Evolutionary conservation across 2,888 invertebrate species (phyloP), one percentile per base, ranked within the genome.

Genomic region (Salpingus planirostris): DNA sequence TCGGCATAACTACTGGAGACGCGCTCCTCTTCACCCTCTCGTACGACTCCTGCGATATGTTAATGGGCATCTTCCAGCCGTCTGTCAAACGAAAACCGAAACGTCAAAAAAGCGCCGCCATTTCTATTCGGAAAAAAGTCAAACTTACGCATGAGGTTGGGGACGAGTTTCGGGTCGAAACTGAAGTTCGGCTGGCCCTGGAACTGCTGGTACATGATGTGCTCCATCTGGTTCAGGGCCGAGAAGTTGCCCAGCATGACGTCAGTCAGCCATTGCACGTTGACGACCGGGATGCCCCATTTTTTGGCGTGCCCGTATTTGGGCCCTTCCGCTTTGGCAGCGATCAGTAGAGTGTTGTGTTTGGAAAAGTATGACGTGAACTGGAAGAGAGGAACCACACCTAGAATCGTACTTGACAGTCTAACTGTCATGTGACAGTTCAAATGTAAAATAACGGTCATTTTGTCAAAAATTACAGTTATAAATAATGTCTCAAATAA

Each of bases 41-140:
- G 60, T 87, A 85, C 0, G 83, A 80, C 49, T 90, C 90, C 53
- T 81, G 87, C 0, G 85, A 84, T 44, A 95, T 81, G 56, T 87
- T 87, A 36, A 92, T 86, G 0, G 91, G 91, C 66, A 83, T 81
- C 64, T 90, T 91, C 95, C 95, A 96, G 0, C 91, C 87, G 60
- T 81, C 91, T 91, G 38, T 15, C 34, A 33, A 5, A 8, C 3
- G 4, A 29, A n/a, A n/a, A n/a, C n/a, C n/a, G n/a, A n/a, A n/a
- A n/a, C n/a, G n/a, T n/a, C n/a, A n/a, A n/a, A n/a, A n/a, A n/a
- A n/a, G n/a, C n/a, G n/a, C n/a, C n/a, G n/a, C n/a, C n/a, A n/a
- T n/a, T n/a, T n/a, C n/a, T 24, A 25, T 13, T 13, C 28, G 8
- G 5, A 18, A 18, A 18, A 6, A 18, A 6, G 5, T 18, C 8